Conservation (phyloP, 2,113 vertebrate genomes). For the Silurus glanis region DNA sequence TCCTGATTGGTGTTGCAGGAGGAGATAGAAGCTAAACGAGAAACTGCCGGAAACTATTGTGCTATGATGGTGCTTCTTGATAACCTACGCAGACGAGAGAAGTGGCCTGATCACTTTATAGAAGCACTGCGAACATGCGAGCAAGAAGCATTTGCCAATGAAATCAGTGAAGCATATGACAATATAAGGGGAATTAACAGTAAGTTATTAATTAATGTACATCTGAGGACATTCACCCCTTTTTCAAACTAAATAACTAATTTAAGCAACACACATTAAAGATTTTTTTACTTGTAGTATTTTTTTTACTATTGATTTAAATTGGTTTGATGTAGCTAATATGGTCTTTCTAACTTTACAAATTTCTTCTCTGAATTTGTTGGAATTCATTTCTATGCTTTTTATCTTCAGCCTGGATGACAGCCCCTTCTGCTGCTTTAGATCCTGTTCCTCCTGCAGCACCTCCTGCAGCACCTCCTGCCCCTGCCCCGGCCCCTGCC, state of each 20-base stretch:
- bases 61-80: conserved; percentile 68
- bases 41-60: conserved; percentile 53
- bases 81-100: conserved; percentile 68
- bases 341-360: neutral
- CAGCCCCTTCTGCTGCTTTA: neutral
- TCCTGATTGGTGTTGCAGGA: conserved; percentile 59
- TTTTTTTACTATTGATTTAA: neutral
- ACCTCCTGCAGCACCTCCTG: conserved; percentile 37
- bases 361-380: neutral
- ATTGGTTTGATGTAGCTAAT: neutral
- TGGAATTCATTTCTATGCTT: neutral
- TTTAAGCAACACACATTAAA: neutral
- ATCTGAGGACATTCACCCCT: neutral
- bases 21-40: conserved; percentile 67
- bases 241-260: neutral
- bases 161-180: conserved; percentile 61
- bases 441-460: neutral
- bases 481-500: conserved; percentile 35
- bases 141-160: conserved; percentile 42
- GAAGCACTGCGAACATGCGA: conserved; percentile 60
- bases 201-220: conserved; percentile 32
- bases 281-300: neutral
- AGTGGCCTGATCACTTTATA: conserved; percentile 73
- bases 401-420: neutral
- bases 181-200: conserved; percentile 48